Percentiles rank a stretch among this genome's conserved stretches.
phyloP scores from a whole-genome alignment of 2,888 invertebrate species.

The Lycophotia porphyrea region DNA sequence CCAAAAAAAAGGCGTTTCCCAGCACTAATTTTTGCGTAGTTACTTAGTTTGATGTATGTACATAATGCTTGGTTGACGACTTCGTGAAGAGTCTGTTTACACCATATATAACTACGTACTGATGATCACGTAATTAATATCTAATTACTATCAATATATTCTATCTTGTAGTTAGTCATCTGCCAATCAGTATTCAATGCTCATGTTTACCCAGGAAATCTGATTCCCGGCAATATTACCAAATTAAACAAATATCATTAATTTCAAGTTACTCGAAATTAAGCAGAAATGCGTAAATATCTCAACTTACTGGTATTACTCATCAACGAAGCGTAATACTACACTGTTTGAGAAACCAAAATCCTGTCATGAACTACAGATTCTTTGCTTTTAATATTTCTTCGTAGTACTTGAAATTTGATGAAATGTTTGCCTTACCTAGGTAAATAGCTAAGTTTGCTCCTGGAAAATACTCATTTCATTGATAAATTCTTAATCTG shows the following conservation, averaged over 20 bases:
- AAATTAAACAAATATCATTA: slow-evolving; percentile 30
- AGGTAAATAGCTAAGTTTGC: slow-evolving; percentile 28
- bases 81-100: no score
- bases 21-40: no score
- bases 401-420: slow-evolving; percentile 20
- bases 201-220: background rate
- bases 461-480: slow-evolving; percentile 9
- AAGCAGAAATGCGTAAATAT: slow-evolving; percentile 20
- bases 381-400: slow-evolving; percentile 55
- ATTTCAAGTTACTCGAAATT: slow-evolving; percentile 15
- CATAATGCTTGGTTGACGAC: no score
- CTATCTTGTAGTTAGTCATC: background rate
- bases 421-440: slow-evolving; percentile 22
- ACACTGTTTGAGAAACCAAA: slow-evolving; percentile 29
- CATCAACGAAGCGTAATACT: slow-evolving; percentile 37
- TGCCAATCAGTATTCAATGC: slow-evolving; percentile 8
- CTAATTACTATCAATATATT: slow-evolving; percentile 4
- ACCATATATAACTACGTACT: background rate
- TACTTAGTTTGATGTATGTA: no score
- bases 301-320: slow-evolving; percentile 25
- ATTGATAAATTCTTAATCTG: slow-evolving; percentile 5
- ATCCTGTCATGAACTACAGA: slow-evolving; percentile 16
- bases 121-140: slow-evolving; percentile 13
- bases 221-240: background rate
- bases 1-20: no score